Percentiles rank a stretch among this genome's conserved stretches.
Evolutionary conservation across 2,888 invertebrate genomes (phyloP).

Genomic region (Pimpla rufipes): DNA sequence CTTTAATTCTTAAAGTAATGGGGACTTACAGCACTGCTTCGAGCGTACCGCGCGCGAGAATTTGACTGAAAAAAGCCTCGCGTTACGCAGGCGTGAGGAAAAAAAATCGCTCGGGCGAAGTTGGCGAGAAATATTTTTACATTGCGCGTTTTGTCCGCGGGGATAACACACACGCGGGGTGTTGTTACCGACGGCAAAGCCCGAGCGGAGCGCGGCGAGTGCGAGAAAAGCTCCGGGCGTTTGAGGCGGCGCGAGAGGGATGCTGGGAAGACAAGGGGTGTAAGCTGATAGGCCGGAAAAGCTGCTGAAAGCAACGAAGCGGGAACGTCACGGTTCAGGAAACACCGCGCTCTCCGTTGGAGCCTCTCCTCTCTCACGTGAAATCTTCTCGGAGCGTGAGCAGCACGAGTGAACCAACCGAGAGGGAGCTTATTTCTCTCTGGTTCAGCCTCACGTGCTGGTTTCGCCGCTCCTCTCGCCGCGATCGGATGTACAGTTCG

Average conservation of each 20-base stretch:
- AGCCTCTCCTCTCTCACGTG: slow-evolving; percentile 31
- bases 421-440: slow-evolving; percentile 1
- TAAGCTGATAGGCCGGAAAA: slow-evolving; percentile 74
- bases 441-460: slow-evolving; percentile 19
- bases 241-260: slow-evolving; percentile 18
- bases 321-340: slow-evolving; percentile 71
- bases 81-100: not conserved
- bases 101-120: not conserved
- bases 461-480: not conserved
- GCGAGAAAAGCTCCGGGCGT: slow-evolving; percentile 53
- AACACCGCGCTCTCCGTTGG: slow-evolving; percentile 60
- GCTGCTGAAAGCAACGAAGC: slow-evolving; percentile 73
- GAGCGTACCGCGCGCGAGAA: not conserved
- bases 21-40: too few relatives aligned
- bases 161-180: not conserved
- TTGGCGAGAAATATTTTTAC: not conserved
- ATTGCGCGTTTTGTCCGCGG: slow-evolving; percentile 1
- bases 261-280: slow-evolving; percentile 66
- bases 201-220: slow-evolving; percentile 57
- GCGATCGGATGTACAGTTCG: slow-evolving; percentile 17
- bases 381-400: slow-evolving; percentile 45
- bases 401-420: slow-evolving; percentile 8
- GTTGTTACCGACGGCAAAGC: slow-evolving; percentile 20
- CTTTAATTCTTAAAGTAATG: too few relatives aligned
- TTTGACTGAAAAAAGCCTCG: not conserved